Conservation (phyloP, 1,140 invertebrate species). For the Sesamia nonagrioides region DNA sequence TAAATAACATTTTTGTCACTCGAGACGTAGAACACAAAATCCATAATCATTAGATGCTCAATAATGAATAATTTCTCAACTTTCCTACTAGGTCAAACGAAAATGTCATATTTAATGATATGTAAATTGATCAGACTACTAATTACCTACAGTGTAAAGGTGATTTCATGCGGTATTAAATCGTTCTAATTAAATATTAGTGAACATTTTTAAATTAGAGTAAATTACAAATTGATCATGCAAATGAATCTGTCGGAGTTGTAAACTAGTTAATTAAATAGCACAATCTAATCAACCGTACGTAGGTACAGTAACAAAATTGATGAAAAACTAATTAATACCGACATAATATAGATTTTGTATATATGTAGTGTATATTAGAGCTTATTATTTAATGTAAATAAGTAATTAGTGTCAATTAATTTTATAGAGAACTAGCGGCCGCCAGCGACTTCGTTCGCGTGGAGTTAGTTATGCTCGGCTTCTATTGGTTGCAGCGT, state of each 20-base stretch:
- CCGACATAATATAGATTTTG: neutral
- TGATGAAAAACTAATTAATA: slow-evolving; percentile 11
- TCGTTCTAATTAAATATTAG: slow-evolving; percentile 28
- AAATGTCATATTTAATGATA: slow-evolving; percentile 18
- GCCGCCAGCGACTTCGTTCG: no score
- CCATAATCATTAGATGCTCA: neutral
- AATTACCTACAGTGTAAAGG: slow-evolving; percentile 12
- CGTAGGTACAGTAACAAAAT: neutral
- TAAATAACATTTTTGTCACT: no score
- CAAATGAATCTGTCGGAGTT: neutral
- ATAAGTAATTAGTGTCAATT: no score
- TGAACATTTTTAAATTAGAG: slow-evolving; percentile 16
- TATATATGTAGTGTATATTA: neutral
- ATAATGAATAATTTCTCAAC: neutral
- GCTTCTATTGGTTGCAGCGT: no score
- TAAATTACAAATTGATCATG: slow-evolving; percentile 36
- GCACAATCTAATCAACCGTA: slow-evolving; percentile 7
- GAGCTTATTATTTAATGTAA: no score
- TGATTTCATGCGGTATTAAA: slow-evolving; percentile 18
- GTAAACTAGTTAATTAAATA: slow-evolving; percentile 22
- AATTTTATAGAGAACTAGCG: no score
- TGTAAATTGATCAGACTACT: slow-evolving; percentile 15
- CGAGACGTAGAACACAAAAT: no score
- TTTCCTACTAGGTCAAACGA: neutral
- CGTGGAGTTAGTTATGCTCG: no score